Conservation (phyloP, 1,140 invertebrate genomes). For the Orius insidiosus region DNA sequence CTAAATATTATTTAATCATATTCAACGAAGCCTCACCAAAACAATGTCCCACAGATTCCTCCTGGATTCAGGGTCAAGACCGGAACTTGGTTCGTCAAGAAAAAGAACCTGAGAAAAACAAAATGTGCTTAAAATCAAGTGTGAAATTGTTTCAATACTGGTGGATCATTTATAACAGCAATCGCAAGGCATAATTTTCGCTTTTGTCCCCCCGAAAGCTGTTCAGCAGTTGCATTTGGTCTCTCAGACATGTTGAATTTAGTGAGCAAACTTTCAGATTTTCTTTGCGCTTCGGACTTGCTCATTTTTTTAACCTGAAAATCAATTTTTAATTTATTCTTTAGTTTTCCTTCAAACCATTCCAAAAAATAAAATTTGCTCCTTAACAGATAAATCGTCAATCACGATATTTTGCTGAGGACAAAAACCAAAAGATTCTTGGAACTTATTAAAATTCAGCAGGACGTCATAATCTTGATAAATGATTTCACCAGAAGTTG, state of each 20-base stretch:
- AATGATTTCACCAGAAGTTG: constrained; percentile 45
- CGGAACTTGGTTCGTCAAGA: constrained; percentile 46
- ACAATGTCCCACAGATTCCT: constrained; percentile 40
- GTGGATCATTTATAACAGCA: constrained; percentile 34
- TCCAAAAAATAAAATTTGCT: constrained; percentile 43
- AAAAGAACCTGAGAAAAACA: constrained; percentile 36
- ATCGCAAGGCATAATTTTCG: constrained; percentile 45
- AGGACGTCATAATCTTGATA: constrained; percentile 49
- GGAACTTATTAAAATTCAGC: constrained; percentile 29
- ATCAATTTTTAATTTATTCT: no score
- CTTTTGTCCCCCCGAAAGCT: constrained; percentile 52
- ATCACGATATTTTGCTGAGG: constrained; percentile 51
- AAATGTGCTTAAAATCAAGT: no score
- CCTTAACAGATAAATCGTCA: constrained; percentile 37
- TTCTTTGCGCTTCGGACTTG: neutral
- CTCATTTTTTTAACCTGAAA: neutral
- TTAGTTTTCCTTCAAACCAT: no score
- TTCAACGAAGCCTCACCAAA: constrained; percentile 21
- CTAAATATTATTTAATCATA: no score
- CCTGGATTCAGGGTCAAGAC: constrained; percentile 35
- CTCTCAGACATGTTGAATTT: neutral
- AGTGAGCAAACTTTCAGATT: neutral
- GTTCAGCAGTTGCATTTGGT: constrained; percentile 23
- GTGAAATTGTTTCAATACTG: constrained; percentile 20
- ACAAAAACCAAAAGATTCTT: constrained; percentile 40